phyloP scores from a whole-genome alignment of 2,888 invertebrate genomes.

The Andrena flavipes region DNA sequence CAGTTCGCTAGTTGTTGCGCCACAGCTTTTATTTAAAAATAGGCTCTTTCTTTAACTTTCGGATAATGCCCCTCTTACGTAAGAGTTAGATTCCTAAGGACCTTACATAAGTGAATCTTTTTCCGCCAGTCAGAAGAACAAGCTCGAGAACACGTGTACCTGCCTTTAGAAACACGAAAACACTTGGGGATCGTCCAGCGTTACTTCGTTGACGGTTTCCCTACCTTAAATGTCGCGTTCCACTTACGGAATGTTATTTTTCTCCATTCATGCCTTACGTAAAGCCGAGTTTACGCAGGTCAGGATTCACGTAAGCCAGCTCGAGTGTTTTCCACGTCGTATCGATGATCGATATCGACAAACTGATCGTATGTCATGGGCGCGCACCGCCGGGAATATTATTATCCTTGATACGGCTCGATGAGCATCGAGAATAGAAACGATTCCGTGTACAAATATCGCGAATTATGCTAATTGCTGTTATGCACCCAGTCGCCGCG shows the following conservation, averaged over 20 bases:
- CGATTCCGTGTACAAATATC: neutral
- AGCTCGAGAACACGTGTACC: conserved; percentile 2
- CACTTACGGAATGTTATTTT: conserved; percentile 27
- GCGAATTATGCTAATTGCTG: neutral
- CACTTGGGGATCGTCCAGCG: neutral
- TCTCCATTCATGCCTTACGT: conserved; percentile 42
- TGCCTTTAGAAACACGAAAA: conserved; percentile 7
- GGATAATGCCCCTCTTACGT: conserved; percentile 7
- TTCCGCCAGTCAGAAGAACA: neutral
- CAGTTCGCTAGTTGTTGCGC: neutral
- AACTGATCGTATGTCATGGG: conserved; percentile 14
- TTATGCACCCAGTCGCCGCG: neutral
- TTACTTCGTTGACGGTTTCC: neutral
- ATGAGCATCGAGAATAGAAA: neutral
- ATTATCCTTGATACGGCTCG: conserved; percentile 7
- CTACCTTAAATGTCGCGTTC: neutral
- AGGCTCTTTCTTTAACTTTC: conserved; percentile 29
- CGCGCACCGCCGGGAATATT: conserved; percentile 7
- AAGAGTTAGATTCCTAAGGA: neutral
- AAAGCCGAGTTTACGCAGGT: conserved; percentile 55
- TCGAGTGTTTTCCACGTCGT: conserved; percentile 11
- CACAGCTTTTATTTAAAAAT: neutral
- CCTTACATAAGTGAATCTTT: conserved; percentile 3
- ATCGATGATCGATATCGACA: conserved; percentile 14
- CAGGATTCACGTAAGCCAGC: conserved; percentile 27